Percentiles rank a stretch among this genome's conserved stretches.
Evolutionary conservation across 2,797 vertebrate genomes (phyloP).

Genomic region (Gymnocypris eckloni): DNA sequence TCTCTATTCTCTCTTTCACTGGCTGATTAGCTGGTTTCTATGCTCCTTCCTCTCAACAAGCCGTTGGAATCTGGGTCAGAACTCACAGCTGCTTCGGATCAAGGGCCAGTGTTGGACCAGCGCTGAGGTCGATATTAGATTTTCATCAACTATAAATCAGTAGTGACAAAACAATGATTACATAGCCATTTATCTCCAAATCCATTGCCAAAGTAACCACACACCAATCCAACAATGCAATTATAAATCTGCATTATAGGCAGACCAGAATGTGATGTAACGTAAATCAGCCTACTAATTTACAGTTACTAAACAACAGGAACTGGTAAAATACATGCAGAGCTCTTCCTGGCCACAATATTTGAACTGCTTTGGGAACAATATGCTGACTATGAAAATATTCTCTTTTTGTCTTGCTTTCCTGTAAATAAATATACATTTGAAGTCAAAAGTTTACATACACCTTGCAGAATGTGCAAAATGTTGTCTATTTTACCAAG

Average conservation of each 20-base stretch:
- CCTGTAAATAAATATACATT: background rate
- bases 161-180: conserved; percentile 20
- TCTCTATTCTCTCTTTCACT: conserved; percentile 35
- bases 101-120: background rate
- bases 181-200: conserved; percentile 22
- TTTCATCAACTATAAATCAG: conserved; percentile 44
- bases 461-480: no score
- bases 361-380: background rate
- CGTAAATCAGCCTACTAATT: no score
- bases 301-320: background rate
- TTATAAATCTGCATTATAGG: background rate
- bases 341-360: background rate
- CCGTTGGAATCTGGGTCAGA: conserved; percentile 66
- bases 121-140: conserved; percentile 7
- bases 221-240: conserved; percentile 31
- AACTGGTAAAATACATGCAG: background rate
- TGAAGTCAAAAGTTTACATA: no score
- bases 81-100: conserved; percentile 60
- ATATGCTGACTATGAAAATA: background rate
- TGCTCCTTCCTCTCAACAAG: conserved; percentile 46
- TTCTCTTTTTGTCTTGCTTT: background rate
- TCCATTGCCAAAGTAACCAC: background rate
- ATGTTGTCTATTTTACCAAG: no score
- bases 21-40: conserved; percentile 56
- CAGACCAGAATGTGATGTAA: background rate